phyloP scores from a whole-genome alignment of 2,113 vertebrate species.

The Platysteira castanea region DNA sequence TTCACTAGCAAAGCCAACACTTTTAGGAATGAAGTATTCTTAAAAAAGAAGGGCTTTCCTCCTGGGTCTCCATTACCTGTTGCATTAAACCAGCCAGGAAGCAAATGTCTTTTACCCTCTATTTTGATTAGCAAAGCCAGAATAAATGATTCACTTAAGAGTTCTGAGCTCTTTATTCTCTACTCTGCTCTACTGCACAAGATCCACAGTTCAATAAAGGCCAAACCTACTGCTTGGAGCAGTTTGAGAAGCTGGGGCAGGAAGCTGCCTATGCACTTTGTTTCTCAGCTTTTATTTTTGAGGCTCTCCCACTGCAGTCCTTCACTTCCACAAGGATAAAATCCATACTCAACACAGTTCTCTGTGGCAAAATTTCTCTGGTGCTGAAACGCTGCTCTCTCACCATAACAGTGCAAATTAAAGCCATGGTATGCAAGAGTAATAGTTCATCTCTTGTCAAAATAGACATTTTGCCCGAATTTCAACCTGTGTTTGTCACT shows the following conservation, averaged over 20 bases:
- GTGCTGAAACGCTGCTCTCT: background rate
- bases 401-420: background rate
- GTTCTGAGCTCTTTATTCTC: background rate
- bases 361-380: background rate
- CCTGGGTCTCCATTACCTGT: background rate
- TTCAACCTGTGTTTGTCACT: background rate
- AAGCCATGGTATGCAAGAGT: background rate
- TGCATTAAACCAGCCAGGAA: background rate
- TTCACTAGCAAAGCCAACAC: background rate
- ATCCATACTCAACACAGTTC: background rate
- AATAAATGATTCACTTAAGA: background rate
- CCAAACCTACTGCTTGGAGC: background rate
- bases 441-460: background rate
- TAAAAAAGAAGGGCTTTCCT: background rate
- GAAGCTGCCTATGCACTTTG: background rate
- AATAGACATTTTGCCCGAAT: background rate
- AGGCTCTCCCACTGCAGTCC: background rate
- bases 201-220: background rate
- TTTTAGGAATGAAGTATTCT: background rate
- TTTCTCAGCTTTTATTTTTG: background rate
- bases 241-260: background rate
- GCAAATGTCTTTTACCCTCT: background rate
- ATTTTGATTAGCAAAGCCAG: background rate
- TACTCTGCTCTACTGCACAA: background rate
- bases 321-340: background rate